Evolutionary conservation across 1,140 invertebrate genomes (phyloP), one percentile per base, ranked within the genome.

Genomic region (Eubasilissa regina): DNA sequence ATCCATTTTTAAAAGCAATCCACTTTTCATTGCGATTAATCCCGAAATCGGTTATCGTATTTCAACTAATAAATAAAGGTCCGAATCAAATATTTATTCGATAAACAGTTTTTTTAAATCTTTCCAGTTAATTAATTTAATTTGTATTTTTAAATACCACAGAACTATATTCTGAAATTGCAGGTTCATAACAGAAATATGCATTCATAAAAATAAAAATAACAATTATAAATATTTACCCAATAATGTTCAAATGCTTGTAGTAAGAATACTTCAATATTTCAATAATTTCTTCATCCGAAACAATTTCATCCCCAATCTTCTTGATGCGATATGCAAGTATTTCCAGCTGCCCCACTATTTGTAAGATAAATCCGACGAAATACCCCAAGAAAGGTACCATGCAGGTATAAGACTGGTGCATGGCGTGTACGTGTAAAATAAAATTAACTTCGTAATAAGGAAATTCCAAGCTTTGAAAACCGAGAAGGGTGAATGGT

Each of bases 391-490:
- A 13, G 35, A 73, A 73, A 0, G 68, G 68, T 0, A 13, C 35
- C 48, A 73, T 73, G 25, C 68, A 73, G 4, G n/a, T 43, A n/a
- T 12, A 1, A 19, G 47, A 12, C 25, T 21, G 4, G 12, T 25
- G 12, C 68, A 73, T 53, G 0, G 11, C 12, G 11, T 35, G 53
- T 3, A 10, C 7, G 51, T 73, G 68, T 19, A 21, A 73, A 13
- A 73, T 0, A 55, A 73, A 73, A n/a, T 73, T 73, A 17, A 73
- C 3, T n/a, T 51, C 10, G 15, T 73, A 73, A 13, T 73, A 73
- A 35, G 68, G 68, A 55, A 43, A 53, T 0, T 73, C 68, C 21
- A 19, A 55, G 35, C 48, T 55, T 73, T 15, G n/a, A 19, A 73
- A 19, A 17, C 68, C 68, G n/a, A 73, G 11, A 25, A 25, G 13